Evolutionary conservation across 1,140 invertebrate species (phyloP), one percentile per base, ranked within the genome.

Genomic region (Anagrus nilaparvatae): DNA sequence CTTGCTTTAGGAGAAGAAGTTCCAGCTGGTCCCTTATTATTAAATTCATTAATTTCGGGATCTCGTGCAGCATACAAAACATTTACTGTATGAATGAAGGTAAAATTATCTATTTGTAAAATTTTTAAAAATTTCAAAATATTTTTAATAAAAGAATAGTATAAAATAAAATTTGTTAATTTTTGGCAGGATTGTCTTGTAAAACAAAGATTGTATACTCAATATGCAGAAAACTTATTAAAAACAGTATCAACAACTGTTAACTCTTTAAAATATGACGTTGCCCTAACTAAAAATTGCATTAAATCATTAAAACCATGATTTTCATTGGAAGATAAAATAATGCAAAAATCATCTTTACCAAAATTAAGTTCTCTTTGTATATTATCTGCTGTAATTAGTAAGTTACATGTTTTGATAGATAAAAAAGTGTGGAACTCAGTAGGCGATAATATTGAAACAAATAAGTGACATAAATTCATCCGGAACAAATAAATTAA

Each of bases 191-290:
- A 89, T 57, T 82, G 78, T 39, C 68, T 90, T n/a, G 82, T 87
- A 6, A 90, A 90, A 56, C 87, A 91, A 73, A 86, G 87, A 30
- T 76, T 89, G 71, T 87, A 82, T 40, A 83, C 81, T 0, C 79
- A 82, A 56, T 81, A 86, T 55, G 84, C 85, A 1, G 85, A 87
- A 52, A 76, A 76, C 47, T 62, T 88, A 23, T 54, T 90, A 14
- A 78, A 80, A 48, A 77, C 73, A 4, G 82, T 87, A 1, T 66
- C 73, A 0, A 76, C 77, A 37, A 68, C 71, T 10, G 75, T 79
- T 0, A 77, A 76, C 50, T 74, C 69, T 42, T 54, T 81, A 0
- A 73, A 74, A 53, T 86, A 81, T 59, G 79, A 83, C 45, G 71
- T 84, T 3, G 75, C 75, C 47, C 63, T 84, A 6, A 79, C 81